A percentile compares a stretch with the other conserved stretches of the same genome.
Conservation (phyloP, 1,140 invertebrate genomes). For the Holcopasites calliopsidis region DNA sequence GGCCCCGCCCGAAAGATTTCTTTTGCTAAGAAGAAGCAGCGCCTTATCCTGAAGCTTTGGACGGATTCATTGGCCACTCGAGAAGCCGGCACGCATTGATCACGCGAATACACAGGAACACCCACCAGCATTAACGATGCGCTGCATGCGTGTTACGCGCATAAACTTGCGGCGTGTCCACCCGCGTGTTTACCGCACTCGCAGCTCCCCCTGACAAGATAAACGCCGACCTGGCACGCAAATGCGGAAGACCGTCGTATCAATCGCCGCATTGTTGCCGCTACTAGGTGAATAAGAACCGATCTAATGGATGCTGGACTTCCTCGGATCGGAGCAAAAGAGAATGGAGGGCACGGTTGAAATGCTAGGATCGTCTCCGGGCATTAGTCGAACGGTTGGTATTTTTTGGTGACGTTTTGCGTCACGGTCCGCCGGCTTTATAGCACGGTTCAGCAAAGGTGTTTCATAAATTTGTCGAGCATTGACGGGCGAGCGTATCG, state of each 20-base stretch:
- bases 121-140: background rate
- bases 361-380: background rate
- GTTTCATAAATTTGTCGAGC: background rate
- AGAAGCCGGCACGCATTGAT: background rate
- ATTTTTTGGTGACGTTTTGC: background rate
- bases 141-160: slow-evolving; percentile 16
- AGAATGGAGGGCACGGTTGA: too few relatives aligned
- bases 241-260: slow-evolving; percentile 48
- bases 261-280: slow-evolving; percentile 47
- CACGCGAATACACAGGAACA: background rate
- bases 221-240: slow-evolving; percentile 41
- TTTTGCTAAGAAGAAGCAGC: too few relatives aligned
- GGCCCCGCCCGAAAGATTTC: background rate
- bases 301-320: slow-evolving; percentile 10
- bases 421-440: background rate
- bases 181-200: slow-evolving; percentile 9
- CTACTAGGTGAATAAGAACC: slow-evolving; percentile 32
- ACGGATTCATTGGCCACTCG: background rate
- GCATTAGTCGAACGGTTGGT: background rate
- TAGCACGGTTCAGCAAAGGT: background rate
- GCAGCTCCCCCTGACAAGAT: slow-evolving; percentile 17
- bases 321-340: slow-evolving; percentile 2
- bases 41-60: background rate
- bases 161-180: slow-evolving; percentile 21
- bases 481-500: background rate